Percentiles rank a stretch among this genome's conserved stretches.
Conservation (phyloP, 2,888 invertebrate genomes). For the Caenorhabditis sp. region DNA sequence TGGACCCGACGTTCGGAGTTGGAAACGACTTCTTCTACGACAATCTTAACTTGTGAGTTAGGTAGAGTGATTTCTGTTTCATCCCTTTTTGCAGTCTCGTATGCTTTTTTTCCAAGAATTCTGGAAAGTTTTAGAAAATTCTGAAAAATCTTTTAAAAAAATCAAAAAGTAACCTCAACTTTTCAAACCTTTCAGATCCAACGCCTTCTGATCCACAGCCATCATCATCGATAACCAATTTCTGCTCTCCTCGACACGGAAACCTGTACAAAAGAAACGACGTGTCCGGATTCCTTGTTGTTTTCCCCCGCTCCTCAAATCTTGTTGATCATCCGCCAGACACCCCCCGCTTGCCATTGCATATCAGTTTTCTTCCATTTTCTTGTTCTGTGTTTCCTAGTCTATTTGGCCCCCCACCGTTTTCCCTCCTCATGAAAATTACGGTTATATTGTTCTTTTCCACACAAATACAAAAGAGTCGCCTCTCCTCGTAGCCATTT, state of each 20-base stretch:
- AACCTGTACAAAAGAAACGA: constrained; percentile 44
- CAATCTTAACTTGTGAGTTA: constrained; percentile 63
- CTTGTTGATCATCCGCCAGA: constrained; percentile 1
- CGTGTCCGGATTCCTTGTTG: constrained; percentile 24
- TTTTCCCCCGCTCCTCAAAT: constrained; percentile 10
- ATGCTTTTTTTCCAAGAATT: constrained; percentile 6
- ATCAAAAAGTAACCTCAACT: background rate
- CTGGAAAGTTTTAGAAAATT: background rate
- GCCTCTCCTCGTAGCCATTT: constrained; percentile 23
- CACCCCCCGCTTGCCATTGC: constrained; percentile 44
- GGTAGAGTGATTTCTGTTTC: constrained; percentile 55
- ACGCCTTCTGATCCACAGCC: constrained; percentile 38
- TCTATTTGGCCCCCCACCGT: background rate
- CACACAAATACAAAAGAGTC: background rate
- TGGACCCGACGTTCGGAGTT: constrained; percentile 53
- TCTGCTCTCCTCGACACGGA: constrained; percentile 26
- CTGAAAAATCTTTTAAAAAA: constrained; percentile 3
- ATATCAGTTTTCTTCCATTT: constrained; percentile 45
- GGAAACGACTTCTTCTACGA: constrained; percentile 66
- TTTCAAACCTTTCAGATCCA: constrained; percentile 62
- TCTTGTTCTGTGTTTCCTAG: background rate
- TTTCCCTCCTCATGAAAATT: constrained; percentile 3
- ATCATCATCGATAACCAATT: background rate
- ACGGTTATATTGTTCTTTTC: constrained; percentile 24
- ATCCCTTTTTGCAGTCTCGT: constrained; percentile 15